phyloP scores from a whole-genome alignment of 2,888 invertebrate genomes.

The Tinea semifulvella region DNA sequence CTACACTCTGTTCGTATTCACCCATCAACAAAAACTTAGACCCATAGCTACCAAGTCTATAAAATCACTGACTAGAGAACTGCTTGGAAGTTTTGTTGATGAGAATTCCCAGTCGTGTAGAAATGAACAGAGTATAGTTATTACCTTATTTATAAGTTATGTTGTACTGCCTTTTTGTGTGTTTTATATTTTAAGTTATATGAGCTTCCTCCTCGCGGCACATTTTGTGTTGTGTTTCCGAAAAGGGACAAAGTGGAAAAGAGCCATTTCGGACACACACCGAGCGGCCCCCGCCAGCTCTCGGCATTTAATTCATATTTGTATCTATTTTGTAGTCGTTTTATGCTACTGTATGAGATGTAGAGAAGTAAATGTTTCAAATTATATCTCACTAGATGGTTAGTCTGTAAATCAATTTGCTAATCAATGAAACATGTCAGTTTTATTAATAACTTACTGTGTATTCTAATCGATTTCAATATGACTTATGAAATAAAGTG shows the following conservation, averaged over 20 bases:
- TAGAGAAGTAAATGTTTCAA: too few species aligned
- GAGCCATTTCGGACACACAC: constrained; percentile 91
- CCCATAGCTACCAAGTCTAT: too few species aligned
- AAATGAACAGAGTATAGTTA: neutral
- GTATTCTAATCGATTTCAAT: constrained; percentile 26
- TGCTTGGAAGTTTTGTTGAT: neutral
- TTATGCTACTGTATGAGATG: neutral
- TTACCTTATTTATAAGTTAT: neutral
- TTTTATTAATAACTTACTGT: constrained; percentile 27
- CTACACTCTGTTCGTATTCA: too few species aligned
- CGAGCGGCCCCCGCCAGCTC: constrained; percentile 65
- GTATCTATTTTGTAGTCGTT: neutral
- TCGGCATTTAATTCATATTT: constrained; percentile 44
- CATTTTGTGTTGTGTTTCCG: constrained; percentile 88
- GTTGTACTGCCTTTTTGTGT: constrained; percentile 25
- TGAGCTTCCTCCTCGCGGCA: constrained; percentile 35
- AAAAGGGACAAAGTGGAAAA: constrained; percentile 82
- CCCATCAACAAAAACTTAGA: too few species aligned
- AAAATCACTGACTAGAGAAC: too few species aligned
- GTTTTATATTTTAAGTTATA: constrained; percentile 25
- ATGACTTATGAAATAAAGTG: neutral
- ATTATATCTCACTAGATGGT: constrained; percentile 1
- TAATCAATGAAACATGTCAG: neutral
- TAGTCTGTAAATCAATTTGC: neutral
- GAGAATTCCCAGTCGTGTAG: too few species aligned